Evolutionary conservation across 1,140 invertebrate genomes (phyloP).

Genomic region (Planococcus citri): DNA sequence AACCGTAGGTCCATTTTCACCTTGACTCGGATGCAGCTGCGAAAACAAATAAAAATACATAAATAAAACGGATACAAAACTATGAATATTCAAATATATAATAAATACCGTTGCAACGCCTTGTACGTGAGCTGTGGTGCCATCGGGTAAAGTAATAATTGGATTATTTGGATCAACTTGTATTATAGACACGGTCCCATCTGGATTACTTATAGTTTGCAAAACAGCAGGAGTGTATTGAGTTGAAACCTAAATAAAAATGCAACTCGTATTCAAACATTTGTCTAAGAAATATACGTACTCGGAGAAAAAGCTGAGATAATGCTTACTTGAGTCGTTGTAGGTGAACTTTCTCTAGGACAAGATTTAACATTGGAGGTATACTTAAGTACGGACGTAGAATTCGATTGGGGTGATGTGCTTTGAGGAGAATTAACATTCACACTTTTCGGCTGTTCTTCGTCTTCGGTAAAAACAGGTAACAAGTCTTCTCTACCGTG

Average conservation of each 20-base stretch:
- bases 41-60: not conserved
- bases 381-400: not conserved
- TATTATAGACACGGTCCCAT: conserved; percentile 90
- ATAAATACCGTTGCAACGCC: conserved; percentile 54
- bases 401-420: not conserved
- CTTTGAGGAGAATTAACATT: conserved; percentile 17
- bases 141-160: conserved; percentile 88
- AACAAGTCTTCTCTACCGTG: conserved; percentile 91
- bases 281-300: not conserved
- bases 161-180: conserved; percentile 90
- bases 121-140: conserved; percentile 87
- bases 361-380: not conserved
- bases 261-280: too few species aligned
- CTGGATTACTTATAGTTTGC: conserved; percentile 90
- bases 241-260: not conserved
- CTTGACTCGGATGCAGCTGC: conserved; percentile 60
- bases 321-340: not conserved
- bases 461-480: conserved; percentile 85
- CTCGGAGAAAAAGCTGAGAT: too few species aligned
- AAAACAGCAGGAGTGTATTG: conserved; percentile 82
- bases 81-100: not conserved
- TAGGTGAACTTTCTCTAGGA: not conserved
- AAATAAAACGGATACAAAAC: not conserved
- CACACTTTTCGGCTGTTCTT: conserved; percentile 47
- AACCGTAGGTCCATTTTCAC: conserved; percentile 50